Evolutionary conservation across 1,140 invertebrate genomes (phyloP).

Genomic region (Ceratina japonica): DNA sequence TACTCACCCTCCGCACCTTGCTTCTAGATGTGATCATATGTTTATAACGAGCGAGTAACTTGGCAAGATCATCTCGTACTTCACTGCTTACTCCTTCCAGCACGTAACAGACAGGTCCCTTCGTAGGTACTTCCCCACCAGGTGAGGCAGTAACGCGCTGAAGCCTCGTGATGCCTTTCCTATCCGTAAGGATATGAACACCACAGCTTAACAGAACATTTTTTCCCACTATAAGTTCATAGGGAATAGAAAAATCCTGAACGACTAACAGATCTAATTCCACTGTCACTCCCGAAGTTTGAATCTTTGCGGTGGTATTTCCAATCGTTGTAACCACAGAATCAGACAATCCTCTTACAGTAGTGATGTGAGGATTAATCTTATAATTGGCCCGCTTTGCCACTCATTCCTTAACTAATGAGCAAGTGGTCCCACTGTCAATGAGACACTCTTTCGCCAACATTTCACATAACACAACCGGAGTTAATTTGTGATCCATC

Average conservation of each 20-base stretch:
- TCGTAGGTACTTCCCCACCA: neutral
- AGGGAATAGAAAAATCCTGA: neutral
- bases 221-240: neutral
- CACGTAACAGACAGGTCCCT: neutral
- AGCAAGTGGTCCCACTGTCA: neutral
- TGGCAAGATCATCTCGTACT: neutral
- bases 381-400: neutral
- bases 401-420: neutral
- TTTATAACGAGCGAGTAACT: constrained; percentile 1
- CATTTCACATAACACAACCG: neutral
- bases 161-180: neutral
- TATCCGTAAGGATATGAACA: neutral
- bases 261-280: constrained; percentile 3
- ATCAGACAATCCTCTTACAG: neutral
- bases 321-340: neutral
- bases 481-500: neutral
- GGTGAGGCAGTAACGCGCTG: neutral
- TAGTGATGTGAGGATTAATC: neutral
- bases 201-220: neutral
- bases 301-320: neutral
- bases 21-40: constrained; percentile 12
- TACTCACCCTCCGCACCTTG: constrained; percentile 17
- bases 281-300: neutral
- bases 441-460: neutral
- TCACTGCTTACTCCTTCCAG: constrained; percentile 11